Conservation (phyloP, 2,888 invertebrate species). For the Apamea sordens region DNA sequence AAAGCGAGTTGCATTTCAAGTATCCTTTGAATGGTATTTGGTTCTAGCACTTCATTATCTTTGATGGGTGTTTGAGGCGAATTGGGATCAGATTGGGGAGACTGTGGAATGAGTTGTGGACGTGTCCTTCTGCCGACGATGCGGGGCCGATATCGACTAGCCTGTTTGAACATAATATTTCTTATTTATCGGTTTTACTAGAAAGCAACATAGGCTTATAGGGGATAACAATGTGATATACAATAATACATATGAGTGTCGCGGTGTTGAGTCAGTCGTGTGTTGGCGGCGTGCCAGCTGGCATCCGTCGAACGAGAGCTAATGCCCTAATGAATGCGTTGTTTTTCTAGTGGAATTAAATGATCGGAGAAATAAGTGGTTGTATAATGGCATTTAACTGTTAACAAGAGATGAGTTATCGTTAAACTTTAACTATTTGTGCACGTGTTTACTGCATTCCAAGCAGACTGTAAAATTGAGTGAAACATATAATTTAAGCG, state of each 20-base stretch:
- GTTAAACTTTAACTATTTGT: conserved; percentile 61
- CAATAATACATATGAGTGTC: conserved; percentile 72
- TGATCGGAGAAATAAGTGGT: conserved; percentile 71
- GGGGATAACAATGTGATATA: conserved; percentile 57
- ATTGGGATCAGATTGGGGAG: conserved; percentile 79
- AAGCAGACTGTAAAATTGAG: conserved; percentile 41
- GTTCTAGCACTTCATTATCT: conserved; percentile 73
- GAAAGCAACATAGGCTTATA: conserved; percentile 55
- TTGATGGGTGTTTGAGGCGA: conserved; percentile 60
- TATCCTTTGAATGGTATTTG: conserved; percentile 81
- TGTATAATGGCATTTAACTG: conserved; percentile 67
- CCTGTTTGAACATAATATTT: conserved; percentile 86
- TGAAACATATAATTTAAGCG: conserved; percentile 36
- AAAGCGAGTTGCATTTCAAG: conserved; percentile 86
- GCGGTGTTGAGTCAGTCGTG: conserved; percentile 77
- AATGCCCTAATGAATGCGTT: conserved; percentile 82
- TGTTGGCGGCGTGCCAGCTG: conserved; percentile 81
- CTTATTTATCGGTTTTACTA: conserved; percentile 52
- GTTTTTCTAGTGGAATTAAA: conserved; percentile 76
- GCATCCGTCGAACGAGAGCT: conserved; percentile 73
- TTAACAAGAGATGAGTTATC: conserved; percentile 72
- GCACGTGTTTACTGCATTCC: conserved; percentile 58
- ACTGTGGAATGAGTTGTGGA: conserved; percentile 76
- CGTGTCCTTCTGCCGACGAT: conserved; percentile 84
- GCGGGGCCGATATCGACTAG: conserved; percentile 87